A percentile compares a stretch with the other conserved stretches of the same genome.
Evolutionary conservation across 2,113 vertebrate species (phyloP).

Genomic region (Elgaria multicarinata): DNA sequence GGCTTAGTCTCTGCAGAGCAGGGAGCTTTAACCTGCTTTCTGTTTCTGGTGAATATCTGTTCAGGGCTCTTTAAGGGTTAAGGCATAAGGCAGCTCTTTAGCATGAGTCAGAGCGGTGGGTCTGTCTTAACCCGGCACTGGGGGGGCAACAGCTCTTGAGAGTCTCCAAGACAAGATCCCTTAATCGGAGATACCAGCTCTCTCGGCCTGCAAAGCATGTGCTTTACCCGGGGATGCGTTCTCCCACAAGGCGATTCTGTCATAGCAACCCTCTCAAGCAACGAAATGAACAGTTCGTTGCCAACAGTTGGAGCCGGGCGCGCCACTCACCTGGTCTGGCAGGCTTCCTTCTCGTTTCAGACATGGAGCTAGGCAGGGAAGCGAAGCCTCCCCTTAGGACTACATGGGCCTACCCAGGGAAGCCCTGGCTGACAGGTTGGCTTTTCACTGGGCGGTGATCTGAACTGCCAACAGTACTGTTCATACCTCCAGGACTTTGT

Average conservation of each 20-base stretch:
- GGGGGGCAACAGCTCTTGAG: not conserved
- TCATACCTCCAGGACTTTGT: too few relatives aligned
- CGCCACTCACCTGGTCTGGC: too few relatives aligned
- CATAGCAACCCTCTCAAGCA: not conserved
- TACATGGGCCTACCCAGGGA: not conserved
- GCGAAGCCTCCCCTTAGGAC: not conserved
- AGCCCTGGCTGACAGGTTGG: not conserved
- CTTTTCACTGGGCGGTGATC: not conserved
- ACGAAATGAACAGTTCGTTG: not conserved
- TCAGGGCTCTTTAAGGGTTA: not conserved
- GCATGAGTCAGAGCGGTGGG: not conserved
- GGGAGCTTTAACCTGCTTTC: too few relatives aligned
- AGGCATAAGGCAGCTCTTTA: not conserved
- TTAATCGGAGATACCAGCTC: too few relatives aligned
- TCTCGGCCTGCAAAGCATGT: not conserved
- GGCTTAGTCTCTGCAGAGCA: not conserved
- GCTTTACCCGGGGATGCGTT: not conserved
- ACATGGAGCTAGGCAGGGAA: not conserved
- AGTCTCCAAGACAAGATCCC: not conserved
- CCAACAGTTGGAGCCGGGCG: too few relatives aligned
- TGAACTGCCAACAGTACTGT: not conserved
- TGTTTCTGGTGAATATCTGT: not conserved
- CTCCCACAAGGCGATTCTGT: not conserved
- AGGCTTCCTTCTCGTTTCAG: not conserved
- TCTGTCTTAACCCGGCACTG: too few relatives aligned